phyloP scores from a whole-genome alignment of 2,113 vertebrate species.

The Crotalus viridis region DNA sequence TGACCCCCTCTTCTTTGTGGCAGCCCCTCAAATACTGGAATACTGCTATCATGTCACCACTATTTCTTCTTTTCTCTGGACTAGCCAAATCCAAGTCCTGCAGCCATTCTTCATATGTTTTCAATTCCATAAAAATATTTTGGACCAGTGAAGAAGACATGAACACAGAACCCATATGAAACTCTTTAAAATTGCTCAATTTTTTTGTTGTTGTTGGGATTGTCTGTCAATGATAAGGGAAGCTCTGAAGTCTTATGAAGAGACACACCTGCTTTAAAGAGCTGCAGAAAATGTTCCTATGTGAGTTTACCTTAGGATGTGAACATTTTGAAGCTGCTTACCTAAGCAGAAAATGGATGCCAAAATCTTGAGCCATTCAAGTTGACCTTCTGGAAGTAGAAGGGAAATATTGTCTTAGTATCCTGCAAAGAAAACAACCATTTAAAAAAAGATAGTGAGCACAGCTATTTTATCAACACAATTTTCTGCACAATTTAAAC shows the following conservation, averaged over 20 bases:
- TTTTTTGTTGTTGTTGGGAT: neutral
- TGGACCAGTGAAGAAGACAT: neutral
- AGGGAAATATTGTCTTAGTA: neutral
- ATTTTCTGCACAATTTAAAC: neutral
- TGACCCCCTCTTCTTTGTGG: no score
- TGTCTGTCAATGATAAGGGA: neutral
- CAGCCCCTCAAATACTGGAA: no score
- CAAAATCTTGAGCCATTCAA: constrained; percentile 3
- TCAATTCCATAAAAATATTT: neutral
- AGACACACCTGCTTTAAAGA: neutral
- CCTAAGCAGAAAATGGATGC: constrained; percentile 7
- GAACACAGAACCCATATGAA: neutral
- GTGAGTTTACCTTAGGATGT: neutral
- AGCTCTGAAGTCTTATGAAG: neutral
- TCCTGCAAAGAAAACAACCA: neutral
- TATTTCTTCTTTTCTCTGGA: no score
- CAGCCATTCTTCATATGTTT: neutral
- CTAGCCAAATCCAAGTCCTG: no score
- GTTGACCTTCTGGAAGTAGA: neutral
- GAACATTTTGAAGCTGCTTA: neutral
- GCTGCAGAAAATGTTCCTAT: neutral
- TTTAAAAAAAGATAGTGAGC: neutral
- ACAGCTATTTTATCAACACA: neutral
- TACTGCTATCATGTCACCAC: no score
- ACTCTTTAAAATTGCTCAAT: neutral